Evolutionary conservation across 2,888 invertebrate species (phyloP).

Genomic region (Eristalis pertinax): DNA sequence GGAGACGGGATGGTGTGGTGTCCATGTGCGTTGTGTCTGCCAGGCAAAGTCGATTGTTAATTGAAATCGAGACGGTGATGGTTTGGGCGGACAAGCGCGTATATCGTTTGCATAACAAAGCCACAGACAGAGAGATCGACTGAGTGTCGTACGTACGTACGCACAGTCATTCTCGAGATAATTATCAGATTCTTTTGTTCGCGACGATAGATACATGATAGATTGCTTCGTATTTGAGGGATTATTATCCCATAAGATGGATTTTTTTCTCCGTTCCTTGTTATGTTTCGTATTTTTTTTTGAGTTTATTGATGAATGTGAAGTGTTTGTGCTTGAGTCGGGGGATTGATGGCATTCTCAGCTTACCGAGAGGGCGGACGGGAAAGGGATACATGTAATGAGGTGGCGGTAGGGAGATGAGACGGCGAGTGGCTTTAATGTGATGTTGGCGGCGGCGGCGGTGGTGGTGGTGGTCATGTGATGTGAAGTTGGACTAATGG

Average conservation of each 20-base stretch:
- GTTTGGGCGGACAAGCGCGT: conserved; percentile 3
- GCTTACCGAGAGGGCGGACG: not conserved
- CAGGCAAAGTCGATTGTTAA: conserved; percentile 64
- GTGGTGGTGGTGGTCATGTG: not conserved
- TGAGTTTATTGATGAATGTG: conserved; percentile 45
- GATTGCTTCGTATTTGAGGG: conserved; percentile 55
- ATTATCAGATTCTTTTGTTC: conserved; percentile 65
- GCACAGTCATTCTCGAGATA: conserved; percentile 58
- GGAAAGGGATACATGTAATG: too few relatives aligned
- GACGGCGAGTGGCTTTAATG: not conserved
- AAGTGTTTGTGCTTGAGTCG: conserved; percentile 26
- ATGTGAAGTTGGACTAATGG: not conserved
- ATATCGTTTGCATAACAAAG: conserved; percentile 4
- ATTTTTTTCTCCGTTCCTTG: not conserved
- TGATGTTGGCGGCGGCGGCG: too few relatives aligned
- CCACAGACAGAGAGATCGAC: too few relatives aligned
- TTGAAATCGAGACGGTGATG: conserved; percentile 66
- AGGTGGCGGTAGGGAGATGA: not conserved
- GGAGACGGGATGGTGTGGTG: conserved; percentile 13
- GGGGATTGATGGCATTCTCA: conserved; percentile 5
- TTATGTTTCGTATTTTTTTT: conserved; percentile 13
- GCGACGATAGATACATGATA: conserved; percentile 57
- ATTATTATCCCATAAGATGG: conserved; percentile 15
- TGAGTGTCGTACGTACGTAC: conserved; percentile 9
- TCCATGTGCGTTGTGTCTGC: conserved; percentile 29